Percentiles rank a stretch among this genome's conserved stretches.
phyloP scores from a whole-genome alignment of 2,888 invertebrate genomes.

The Clanis bilineata region DNA sequence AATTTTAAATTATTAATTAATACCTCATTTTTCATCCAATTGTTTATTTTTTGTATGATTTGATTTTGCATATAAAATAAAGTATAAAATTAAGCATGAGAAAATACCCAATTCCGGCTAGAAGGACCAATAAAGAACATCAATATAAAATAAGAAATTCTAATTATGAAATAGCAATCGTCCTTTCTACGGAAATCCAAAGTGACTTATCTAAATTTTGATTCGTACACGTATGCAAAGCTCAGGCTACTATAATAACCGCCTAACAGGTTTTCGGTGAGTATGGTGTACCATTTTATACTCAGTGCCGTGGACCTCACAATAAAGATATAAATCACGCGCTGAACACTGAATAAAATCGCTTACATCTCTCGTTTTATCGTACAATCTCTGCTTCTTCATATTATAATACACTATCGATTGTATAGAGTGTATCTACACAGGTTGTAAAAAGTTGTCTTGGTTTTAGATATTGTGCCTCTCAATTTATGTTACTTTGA shows the following conservation, averaged over 20 bases:
- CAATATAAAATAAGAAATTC: conserved; percentile 8
- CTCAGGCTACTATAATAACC: conserved; percentile 21
- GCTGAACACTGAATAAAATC: conserved; percentile 70
- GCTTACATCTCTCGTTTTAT: conserved; percentile 63
- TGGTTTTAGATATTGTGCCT: neutral
- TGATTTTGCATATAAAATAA: no score
- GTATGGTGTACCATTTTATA: conserved; percentile 21
- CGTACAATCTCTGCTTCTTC: conserved; percentile 61
- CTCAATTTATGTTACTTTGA: neutral
- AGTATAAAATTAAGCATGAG: no score
- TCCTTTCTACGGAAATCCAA: neutral
- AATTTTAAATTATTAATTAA: no score
- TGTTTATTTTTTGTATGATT: no score
- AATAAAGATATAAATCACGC: conserved; percentile 77
- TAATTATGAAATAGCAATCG: neutral
- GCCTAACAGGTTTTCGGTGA: conserved; percentile 32
- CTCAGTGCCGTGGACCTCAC: conserved; percentile 41
- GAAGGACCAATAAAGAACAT: neutral
- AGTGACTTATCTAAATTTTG: neutral
- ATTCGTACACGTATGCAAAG: neutral
- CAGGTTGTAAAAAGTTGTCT: conserved; percentile 30
- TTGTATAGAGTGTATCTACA: no score
- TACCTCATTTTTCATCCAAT: no score
- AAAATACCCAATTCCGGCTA: neutral
- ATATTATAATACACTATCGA: conserved; percentile 44